Base-by-base conservation (phyloP, 2,113 vertebrate species). In the Onychostoma macrolepis region DNA sequence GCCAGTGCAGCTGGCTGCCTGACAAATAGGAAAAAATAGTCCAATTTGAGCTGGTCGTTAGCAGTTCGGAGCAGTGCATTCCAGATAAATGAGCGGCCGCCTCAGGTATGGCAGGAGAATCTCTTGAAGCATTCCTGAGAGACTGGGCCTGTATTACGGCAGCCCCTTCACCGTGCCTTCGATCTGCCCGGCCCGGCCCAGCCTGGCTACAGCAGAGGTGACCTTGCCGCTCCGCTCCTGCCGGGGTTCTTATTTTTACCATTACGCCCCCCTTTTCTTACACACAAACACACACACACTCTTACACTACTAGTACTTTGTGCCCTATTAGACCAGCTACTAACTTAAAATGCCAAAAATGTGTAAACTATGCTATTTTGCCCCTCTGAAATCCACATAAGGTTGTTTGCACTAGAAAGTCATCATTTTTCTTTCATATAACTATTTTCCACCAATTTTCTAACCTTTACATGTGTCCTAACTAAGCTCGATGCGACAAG, bases 21-120 rank as follows among this genome's bases (percentile, higher is more conserved):
- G 96, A 97, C 96, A 97, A 96, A 94, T 96, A 95, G 93, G 95
- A 95, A 96, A 96, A 97, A 97, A 97, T 96, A 95, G 97, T 96
- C 96, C 96, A 96, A 97, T 97, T 95, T 96, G 95, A 96, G 96
- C 91, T 94, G 95, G 96, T 96, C 96, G 95, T 97, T 97, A 97
- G 95, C 96, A 95, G 95, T 91, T 72, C 80, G 1, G 92, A 93
- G 94, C 90, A 89, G 92, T 87, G 94, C 90, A 88, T 91, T 94
- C 89, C 94, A 95, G 95, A 97, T 95, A 96, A 95, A 96, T 95
- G 95, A 95, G 94, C 89, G 92, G 90, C 94, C 94, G 96, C 94
- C 96, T 95, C 95, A 95, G 96, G 96, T 96, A 95, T 94, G 93
- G 96, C 94, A 95, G 96, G 90, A 94, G 94, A 94, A 95, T 94